Evolutionary conservation across 2,888 invertebrate genomes (phyloP).

Genomic region (Liopterus haemorrhoidalis): DNA sequence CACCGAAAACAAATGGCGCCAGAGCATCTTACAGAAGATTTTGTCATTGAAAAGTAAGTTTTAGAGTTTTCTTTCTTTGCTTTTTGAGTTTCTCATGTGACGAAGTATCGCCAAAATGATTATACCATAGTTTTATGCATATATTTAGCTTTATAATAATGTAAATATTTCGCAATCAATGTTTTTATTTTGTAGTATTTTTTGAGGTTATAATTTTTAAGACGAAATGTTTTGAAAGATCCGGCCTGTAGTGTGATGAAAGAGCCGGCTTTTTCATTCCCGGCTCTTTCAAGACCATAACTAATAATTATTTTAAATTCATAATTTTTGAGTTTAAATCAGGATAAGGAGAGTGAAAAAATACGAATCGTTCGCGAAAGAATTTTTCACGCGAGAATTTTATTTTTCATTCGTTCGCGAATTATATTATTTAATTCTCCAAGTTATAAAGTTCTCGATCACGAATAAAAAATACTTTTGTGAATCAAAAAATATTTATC

Average conservation of each 20-base stretch:
- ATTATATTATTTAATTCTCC: too few species aligned
- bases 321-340: too few species aligned
- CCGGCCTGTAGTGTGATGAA: slow-evolving; percentile 7
- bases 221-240: slow-evolving; percentile 14
- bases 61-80: slow-evolving; percentile 21
- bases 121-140: slow-evolving; percentile 13
- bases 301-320: too few species aligned
- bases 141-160: slow-evolving; percentile 11
- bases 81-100: slow-evolving; percentile 21
- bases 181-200: slow-evolving; percentile 13
- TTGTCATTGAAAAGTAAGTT: slow-evolving; percentile 23
- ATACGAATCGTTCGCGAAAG: too few species aligned
- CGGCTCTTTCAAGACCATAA: slow-evolving; percentile 15
- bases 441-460: too few species aligned
- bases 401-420: too few species aligned
- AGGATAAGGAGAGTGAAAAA: too few species aligned
- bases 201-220: slow-evolving; percentile 15
- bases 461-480: too few species aligned
- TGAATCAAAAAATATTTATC: too few species aligned
- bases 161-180: slow-evolving; percentile 9
- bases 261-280: slow-evolving; percentile 15
- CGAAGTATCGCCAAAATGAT: slow-evolving; percentile 16
- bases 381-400: too few species aligned
- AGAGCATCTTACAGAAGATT: slow-evolving; percentile 15
- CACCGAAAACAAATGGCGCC: neutral